Conservation (phyloP, 2,888 invertebrate genomes). For the Xestia c-nigrum region DNA sequence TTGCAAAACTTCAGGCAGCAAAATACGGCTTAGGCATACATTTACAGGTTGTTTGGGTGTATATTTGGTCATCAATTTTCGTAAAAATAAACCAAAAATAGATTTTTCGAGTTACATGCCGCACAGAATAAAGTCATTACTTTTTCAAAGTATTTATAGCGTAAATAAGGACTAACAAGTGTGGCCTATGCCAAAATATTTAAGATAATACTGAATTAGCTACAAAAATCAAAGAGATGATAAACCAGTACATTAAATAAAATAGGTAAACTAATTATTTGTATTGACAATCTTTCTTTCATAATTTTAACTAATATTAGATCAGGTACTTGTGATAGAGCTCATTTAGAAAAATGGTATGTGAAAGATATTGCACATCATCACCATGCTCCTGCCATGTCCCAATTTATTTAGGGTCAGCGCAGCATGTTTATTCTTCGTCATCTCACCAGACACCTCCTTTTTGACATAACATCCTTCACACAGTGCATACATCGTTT, state of each 20-base stretch:
- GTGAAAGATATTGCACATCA: background rate
- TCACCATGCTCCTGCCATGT: too few relatives aligned
- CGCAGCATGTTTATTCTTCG: too few relatives aligned
- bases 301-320: background rate
- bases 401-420: too few relatives aligned
- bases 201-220: background rate
- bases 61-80: background rate
- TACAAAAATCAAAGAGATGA: background rate
- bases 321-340: background rate
- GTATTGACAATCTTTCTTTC: background rate
- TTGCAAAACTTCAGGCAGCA: background rate
- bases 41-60: background rate
- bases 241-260: background rate
- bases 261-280: background rate
- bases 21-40: background rate
- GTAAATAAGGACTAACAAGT: background rate
- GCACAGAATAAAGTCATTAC: background rate
- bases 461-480: too few relatives aligned
- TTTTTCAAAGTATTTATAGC: background rate
- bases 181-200: background rate
- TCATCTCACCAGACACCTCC: too few relatives aligned
- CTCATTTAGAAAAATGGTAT: background rate
- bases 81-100: background rate
- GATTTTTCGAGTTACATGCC: background rate
- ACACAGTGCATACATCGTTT: too few relatives aligned